Conservation (phyloP, 1,140 invertebrate species). For the Pteromalus puparum region DNA sequence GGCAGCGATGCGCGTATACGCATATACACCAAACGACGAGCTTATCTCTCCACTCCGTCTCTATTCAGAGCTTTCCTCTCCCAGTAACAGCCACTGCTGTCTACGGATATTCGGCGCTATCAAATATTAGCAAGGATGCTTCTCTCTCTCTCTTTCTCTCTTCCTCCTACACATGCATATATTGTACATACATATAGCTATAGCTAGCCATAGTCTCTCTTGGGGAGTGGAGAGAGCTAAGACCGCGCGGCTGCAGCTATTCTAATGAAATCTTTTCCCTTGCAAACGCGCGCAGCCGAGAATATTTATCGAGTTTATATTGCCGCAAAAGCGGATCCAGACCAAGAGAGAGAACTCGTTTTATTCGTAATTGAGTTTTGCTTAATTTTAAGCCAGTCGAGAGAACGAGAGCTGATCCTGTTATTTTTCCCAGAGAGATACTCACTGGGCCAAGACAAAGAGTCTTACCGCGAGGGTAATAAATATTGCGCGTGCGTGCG, state of each 20-base stretch:
- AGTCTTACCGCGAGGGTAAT: neutral
- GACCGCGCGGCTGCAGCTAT: conserved; percentile 8
- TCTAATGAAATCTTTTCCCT: conserved; percentile 44
- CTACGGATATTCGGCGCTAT: neutral
- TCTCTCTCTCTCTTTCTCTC: neutral
- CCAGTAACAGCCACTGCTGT: conserved; percentile 1
- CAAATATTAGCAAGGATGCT: conserved; percentile 45
- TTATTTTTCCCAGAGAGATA: neutral
- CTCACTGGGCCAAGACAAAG: neutral
- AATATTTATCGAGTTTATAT: conserved; percentile 25
- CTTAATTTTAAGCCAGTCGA: conserved; percentile 26
- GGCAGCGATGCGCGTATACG: too few relatives aligned
- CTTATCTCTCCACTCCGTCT: neutral
- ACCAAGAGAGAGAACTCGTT: neutral
- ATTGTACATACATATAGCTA: neutral
- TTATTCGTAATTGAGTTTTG: conserved; percentile 41
- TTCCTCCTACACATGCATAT: neutral
- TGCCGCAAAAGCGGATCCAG: neutral
- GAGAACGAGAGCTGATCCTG: conserved; percentile 5
- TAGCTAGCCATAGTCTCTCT: neutral
- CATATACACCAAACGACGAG: neutral
- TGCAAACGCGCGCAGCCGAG: neutral
- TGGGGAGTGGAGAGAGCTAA: neutral
- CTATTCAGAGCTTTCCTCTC: neutral
- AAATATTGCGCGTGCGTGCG: neutral